Percentiles rank a stretch among this genome's conserved stretches.
phyloP scores from a whole-genome alignment of 35 echinoderm and acorn worm species.

The Apostichopus japonicus region DNA sequence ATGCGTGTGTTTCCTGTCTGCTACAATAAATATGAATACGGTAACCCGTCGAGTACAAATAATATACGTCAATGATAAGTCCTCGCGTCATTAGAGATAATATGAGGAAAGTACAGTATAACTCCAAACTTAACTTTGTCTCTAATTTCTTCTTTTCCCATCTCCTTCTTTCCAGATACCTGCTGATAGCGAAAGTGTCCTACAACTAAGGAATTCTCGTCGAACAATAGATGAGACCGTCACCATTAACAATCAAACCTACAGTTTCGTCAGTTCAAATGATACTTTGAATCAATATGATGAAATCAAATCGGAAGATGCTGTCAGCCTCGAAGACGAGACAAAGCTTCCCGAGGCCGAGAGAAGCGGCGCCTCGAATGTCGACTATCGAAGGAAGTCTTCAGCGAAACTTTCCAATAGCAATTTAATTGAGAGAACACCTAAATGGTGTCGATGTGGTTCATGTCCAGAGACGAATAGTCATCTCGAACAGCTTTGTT shows the following conservation, averaged over 20 bases:
- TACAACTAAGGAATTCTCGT: not conserved
- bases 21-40: too few relatives aligned
- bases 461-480: not conserved
- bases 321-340: not conserved
- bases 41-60: too few relatives aligned
- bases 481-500: not conserved
- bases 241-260: not conserved
- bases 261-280: not conserved
- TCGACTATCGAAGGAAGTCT: too few relatives aligned
- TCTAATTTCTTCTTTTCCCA: too few relatives aligned
- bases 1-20: too few relatives aligned
- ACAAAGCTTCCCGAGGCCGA: not conserved
- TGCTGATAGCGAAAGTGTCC: not conserved
- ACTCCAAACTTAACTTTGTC: too few relatives aligned
- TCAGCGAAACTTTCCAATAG: not conserved
- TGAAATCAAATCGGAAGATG: not conserved
- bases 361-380: too few relatives aligned
- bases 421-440: not conserved
- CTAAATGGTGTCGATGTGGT: slow-evolving; percentile 44
- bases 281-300: not conserved
- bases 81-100: too few relatives aligned
- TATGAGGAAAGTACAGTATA: too few relatives aligned
- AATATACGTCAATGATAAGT: too few relatives aligned
- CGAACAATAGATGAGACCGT: not conserved
- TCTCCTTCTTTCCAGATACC: not conserved